These are phyloP conservation scores for Trematomus loennbergii DNA, from an alignment of 2,113 vertebrate genomes.

Conservation along the genomic window DNA sequence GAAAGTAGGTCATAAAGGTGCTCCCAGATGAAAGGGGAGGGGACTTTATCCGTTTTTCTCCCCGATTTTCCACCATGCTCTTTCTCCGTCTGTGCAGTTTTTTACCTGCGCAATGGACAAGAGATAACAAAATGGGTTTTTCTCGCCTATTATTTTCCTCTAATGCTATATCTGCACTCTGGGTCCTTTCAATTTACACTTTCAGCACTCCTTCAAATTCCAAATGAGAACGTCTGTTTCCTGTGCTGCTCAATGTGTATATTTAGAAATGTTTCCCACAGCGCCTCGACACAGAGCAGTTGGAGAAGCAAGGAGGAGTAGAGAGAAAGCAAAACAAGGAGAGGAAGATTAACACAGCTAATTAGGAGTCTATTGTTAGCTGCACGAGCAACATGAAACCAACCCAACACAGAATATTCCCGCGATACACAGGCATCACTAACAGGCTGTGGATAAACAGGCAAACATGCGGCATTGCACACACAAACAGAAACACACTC, in stretches of 20 bases:
- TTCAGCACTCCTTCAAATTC: conserved; percentile 55
- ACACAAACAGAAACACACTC: conserved; percentile 40
- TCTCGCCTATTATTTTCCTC: conserved; percentile 44
- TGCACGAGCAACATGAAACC: conserved; percentile 63
- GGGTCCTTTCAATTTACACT: conserved; percentile 67
- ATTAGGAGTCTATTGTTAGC: conserved; percentile 84
- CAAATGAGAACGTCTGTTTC: conserved; percentile 69
- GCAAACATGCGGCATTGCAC: conserved; percentile 9
- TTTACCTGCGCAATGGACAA: conserved; percentile 23
- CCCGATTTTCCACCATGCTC: conserved; percentile 28
- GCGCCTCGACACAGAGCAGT: conserved; percentile 58
- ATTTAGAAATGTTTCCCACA: conserved; percentile 82
- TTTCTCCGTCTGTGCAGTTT: conserved; percentile 25
- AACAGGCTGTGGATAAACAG: conserved; percentile 42
- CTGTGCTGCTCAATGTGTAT: conserved; percentile 71
- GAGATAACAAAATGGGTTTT: conserved; percentile 27
- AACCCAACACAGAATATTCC: conserved; percentile 69
- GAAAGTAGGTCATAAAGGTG: conserved; percentile 82
- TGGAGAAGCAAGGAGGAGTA: conserved; percentile 61
- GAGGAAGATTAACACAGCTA: conserved; percentile 78
- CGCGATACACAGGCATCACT: conserved; percentile 55
- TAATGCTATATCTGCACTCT: conserved; percentile 54
- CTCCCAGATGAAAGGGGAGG: conserved; percentile 71
- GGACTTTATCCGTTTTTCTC: conserved; percentile 39
- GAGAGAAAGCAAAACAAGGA: conserved; percentile 74